phyloP scores from a whole-genome alignment of 2,888 invertebrate species.

The Poecilobothrus nobilitatus region DNA sequence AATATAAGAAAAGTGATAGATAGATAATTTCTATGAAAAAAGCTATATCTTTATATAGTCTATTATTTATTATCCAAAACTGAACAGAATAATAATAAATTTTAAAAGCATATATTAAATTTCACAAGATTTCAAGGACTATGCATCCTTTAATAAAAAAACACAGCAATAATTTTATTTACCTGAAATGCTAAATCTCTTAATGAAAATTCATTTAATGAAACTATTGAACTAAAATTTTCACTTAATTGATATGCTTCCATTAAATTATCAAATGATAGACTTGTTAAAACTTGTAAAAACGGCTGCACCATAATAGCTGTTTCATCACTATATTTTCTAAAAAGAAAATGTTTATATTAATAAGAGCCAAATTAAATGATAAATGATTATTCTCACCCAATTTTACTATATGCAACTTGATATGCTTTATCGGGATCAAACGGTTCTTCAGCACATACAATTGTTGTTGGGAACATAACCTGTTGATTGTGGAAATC shows the following conservation, averaged over 20 bases:
- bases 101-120: no score
- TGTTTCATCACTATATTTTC: constrained; percentile 19
- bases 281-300: constrained; percentile 38
- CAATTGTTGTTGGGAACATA: constrained; percentile 62
- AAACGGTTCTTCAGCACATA: constrained; percentile 52
- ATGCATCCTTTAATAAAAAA: no score
- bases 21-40: no score
- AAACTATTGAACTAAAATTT: constrained; percentile 25
- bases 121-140: no score
- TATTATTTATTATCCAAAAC: no score
- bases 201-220: constrained; percentile 27
- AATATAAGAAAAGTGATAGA: no score
- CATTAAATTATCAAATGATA: constrained; percentile 42
- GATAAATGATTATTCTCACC: constrained; percentile 29
- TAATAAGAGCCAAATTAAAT: not conserved
- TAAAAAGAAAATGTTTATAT: constrained; percentile 7
- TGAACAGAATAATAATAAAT: no score
- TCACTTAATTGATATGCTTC: constrained; percentile 29
- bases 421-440: constrained; percentile 43
- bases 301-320: constrained; percentile 34
- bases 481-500: constrained; percentile 75
- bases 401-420: constrained; percentile 32
- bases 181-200: constrained; percentile 36
- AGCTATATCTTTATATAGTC: no score
- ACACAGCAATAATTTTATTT: constrained; percentile 7